phyloP scores from a whole-genome alignment of 2,113 vertebrate genomes.

The Stomatorhinus ivindoensis region DNA sequence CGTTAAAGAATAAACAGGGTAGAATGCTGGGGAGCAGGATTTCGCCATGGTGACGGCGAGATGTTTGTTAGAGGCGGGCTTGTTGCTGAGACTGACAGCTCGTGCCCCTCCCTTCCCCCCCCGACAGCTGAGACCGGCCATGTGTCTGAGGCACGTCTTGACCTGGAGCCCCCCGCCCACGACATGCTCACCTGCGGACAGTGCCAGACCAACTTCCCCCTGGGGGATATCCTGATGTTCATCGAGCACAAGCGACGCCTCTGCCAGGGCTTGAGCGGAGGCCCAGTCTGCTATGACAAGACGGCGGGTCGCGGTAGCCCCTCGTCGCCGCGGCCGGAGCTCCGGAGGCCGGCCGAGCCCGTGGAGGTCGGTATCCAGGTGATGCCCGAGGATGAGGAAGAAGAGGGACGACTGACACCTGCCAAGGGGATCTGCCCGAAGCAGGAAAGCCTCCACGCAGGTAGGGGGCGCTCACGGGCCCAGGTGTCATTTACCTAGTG shows the following conservation, averaged over 20 bases:
- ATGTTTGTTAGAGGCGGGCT: neutral
- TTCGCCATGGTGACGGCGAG: slow-evolving; percentile 1
- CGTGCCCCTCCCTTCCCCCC: slow-evolving; percentile 34
- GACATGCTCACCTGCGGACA: slow-evolving; percentile 97
- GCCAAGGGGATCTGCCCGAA: slow-evolving; percentile 98
- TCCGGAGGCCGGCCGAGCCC: slow-evolving; percentile 80
- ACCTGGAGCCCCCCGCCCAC: slow-evolving; percentile 64
- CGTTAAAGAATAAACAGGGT: neutral
- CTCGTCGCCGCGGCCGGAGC: slow-evolving; percentile 70
- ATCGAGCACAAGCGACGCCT: slow-evolving; percentile 97
- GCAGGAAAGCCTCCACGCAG: slow-evolving; percentile 82
- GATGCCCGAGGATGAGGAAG: slow-evolving; percentile 73
- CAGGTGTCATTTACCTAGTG: neutral
- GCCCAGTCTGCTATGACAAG: slow-evolving; percentile 75
- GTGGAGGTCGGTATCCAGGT: slow-evolving; percentile 98
- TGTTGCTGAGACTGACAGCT: neutral
- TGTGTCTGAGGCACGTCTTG: slow-evolving; percentile 73
- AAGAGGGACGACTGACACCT: slow-evolving; percentile 78
- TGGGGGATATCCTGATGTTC: slow-evolving; percentile 97
- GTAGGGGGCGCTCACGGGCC: slow-evolving; percentile 46
- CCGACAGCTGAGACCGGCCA: slow-evolving; percentile 79
- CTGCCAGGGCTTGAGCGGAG: slow-evolving; percentile 68
- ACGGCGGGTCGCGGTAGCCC: slow-evolving; percentile 75
- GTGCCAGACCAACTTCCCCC: slow-evolving; percentile 98
- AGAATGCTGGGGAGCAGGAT: neutral